Evolutionary conservation across 2,113 vertebrate genomes (phyloP), one percentile per base, ranked within the genome.

Genomic region (Excalfactoria chinensis): DNA sequence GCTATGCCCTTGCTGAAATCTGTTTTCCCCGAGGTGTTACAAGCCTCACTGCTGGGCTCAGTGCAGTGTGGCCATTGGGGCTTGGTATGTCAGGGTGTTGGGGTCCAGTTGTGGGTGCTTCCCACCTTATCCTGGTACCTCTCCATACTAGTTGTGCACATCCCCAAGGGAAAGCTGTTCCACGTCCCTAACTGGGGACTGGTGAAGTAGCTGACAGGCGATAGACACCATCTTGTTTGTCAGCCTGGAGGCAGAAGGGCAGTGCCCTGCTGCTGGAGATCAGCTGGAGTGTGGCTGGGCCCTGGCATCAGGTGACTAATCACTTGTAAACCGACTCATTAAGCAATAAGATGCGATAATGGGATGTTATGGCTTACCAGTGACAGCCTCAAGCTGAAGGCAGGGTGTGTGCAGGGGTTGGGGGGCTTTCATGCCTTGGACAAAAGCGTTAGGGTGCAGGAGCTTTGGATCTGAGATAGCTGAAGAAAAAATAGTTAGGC

Each of bases 231-330:
- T 56, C 23, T 72, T 72, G 85, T 92, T 95, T 94, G 34, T 86
- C 34, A 28, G 72, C 76, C 82, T 69, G 7, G 46, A 51, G 90
- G 93, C 6, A 0, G 7, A 40, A 92, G 71, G 90, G 86, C 72
- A 68, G 51, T 83, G 66, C 73, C 84, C 70, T 46, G 40, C 59
- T 26, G 26, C 43, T 0, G 1, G 11, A 73, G 75, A 79, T 90
- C 70, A 75, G 60, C 84, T 85, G 74, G 77, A 86, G 76, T 15
- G 10, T 60, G 34, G 25, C 84, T 83, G 67, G 63, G 80, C 77
- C 26, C 40, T 74, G 44, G 46, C 55, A 88, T 93, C 84, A 83
- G 74, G 63, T 88, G 77, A 94, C 87, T 96, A 93, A 94, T 95
- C 55, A 20, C 77, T 89, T 89, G 4, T 84, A 94, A 89, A 71